Percentiles rank a stretch among this genome's conserved stretches.
These are phyloP conservation scores for Leuciscus idus DNA, from an alignment of 2,113 vertebrate genomes.

Conservation along the genomic window DNA sequence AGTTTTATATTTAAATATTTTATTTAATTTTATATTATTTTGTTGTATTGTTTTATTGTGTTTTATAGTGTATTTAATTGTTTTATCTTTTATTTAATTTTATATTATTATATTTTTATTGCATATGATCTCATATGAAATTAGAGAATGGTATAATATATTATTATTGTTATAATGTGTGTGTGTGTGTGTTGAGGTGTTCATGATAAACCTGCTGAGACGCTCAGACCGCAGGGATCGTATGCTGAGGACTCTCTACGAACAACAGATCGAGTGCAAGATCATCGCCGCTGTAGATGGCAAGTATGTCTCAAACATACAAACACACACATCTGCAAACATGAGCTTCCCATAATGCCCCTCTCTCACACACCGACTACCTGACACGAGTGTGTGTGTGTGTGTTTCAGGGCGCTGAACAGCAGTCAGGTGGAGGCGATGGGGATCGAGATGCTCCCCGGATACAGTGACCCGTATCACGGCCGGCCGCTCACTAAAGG, in stretches of 20 bases:
- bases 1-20: no score
- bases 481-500: slow-evolving; percentile 85
- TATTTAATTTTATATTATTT: no score
- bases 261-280: slow-evolving; percentile 82
- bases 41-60: no score
- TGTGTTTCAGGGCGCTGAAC: slow-evolving; percentile 77
- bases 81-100: no score
- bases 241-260: slow-evolving; percentile 82
- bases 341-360: neutral
- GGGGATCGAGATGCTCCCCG: slow-evolving; percentile 85
- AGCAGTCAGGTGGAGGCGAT: slow-evolving; percentile 82
- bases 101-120: no score
- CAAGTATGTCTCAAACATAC: slow-evolving; percentile 74
- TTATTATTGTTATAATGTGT: neutral
- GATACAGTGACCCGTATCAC: slow-evolving; percentile 86
- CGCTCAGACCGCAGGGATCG: slow-evolving; percentile 82
- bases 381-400: neutral
- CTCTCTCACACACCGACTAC: neutral
- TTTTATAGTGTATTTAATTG: no score
- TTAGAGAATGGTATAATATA: no score
- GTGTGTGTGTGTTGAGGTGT: slow-evolving; percentile 74
- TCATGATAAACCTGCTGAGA: slow-evolving; percentile 89
- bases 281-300: slow-evolving; percentile 87
- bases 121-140: no score
- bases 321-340: neutral